A percentile compares a stretch with the other conserved stretches of the same genome.
Evolutionary conservation across 2,113 vertebrate species (phyloP).

Genomic region (Gopherus flavomarginatus): DNA sequence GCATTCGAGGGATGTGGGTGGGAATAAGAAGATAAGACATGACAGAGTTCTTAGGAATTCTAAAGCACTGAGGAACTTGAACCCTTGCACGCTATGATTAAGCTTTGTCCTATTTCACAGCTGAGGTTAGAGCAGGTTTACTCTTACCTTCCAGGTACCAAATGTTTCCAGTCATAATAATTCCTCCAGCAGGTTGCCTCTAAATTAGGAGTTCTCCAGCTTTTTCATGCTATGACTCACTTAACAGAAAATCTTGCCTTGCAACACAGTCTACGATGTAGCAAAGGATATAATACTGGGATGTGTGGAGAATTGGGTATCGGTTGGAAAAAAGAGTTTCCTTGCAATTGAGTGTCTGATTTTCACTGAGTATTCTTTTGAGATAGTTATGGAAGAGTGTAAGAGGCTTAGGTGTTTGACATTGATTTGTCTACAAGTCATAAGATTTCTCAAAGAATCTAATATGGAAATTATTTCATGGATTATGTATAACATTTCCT

Average conservation of each 20-base stretch:
- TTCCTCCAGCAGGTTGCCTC: not conserved
- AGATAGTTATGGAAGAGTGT: not conserved
- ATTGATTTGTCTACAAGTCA: not conserved
- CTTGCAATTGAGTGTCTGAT: not conserved
- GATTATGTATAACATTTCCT: not conserved
- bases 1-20: constrained; percentile 29
- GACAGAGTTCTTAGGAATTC: constrained; percentile 51
- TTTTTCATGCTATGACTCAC: not conserved
- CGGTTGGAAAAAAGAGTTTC: not conserved
- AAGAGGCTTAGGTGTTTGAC: not conserved
- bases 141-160: not conserved
- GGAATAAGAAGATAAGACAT: constrained; percentile 32
- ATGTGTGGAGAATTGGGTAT: not conserved
- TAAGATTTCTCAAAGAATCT: not conserved
- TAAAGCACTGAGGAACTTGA: constrained; percentile 27
- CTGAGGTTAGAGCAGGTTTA: not conserved
- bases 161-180: not conserved
- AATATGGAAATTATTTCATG: accelerated
- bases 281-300: not conserved
- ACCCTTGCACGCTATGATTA: not conserved
- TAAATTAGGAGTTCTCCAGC: not conserved
- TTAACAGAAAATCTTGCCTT: not conserved
- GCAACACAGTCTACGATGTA: not conserved
- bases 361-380: not conserved
- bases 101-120: constrained; percentile 11